Conservation (phyloP, 1,140 invertebrate genomes). For the Apis dorsata region DNA sequence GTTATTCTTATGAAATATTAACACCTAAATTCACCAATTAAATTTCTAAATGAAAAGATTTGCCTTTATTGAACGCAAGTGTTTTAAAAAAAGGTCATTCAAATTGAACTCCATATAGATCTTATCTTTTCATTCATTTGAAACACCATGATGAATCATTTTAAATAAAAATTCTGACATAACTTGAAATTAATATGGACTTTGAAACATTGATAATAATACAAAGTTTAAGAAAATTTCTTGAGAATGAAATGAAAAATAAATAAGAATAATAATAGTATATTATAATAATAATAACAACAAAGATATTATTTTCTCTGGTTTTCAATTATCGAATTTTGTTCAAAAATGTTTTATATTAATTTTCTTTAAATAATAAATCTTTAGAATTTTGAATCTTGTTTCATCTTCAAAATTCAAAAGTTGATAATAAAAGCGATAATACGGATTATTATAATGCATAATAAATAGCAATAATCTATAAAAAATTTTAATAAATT, state of each 20-base stretch:
- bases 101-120: constrained; percentile 10
- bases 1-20: background rate
- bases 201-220: background rate
- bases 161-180: background rate
- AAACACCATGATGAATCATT: no score
- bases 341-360: background rate
- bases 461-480: no score
- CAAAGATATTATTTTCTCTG: no score
- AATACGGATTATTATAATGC: no score
- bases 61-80: background rate
- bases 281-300: background rate
- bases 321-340: background rate
- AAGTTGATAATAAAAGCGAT: no score
- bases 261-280: background rate
- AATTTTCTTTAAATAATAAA: no score
- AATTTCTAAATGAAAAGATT: background rate
- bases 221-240: background rate
- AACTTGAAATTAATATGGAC: background rate
- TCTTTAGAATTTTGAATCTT: no score
- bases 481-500: no score
- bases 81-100: background rate
- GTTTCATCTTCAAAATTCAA: no score
- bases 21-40: background rate
- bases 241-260: background rate
- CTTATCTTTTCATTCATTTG: background rate